Percentiles rank a stretch among this genome's conserved stretches.
These are phyloP conservation scores for Patella pellucida DNA, from an alignment of 2,888 invertebrate species.

Conservation along the genomic window DNA sequence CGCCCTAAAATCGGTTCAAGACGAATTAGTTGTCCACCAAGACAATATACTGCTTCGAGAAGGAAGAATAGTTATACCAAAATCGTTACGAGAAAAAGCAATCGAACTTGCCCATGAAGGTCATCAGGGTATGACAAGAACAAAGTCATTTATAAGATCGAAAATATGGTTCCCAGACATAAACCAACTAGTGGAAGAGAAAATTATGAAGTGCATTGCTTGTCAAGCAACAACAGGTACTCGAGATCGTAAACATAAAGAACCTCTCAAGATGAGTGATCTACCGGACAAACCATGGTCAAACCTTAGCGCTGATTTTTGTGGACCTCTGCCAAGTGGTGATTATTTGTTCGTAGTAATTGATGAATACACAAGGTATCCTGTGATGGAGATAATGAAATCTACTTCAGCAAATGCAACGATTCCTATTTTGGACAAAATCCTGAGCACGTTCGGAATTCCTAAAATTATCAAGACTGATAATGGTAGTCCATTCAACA, in stretches of 20 bases:
- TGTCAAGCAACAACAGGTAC: conserved; percentile 25
- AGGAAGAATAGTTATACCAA: conserved; percentile 36
- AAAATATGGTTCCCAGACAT: conserved; percentile 47
- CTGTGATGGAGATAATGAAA: conserved; percentile 12
- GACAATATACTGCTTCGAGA: conserved; percentile 30
- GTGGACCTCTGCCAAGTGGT: conserved; percentile 9
- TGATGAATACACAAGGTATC: conserved; percentile 14
- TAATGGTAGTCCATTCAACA: conserved; percentile 15
- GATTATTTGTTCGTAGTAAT: conserved; percentile 16
- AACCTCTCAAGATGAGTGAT: conserved; percentile 14
- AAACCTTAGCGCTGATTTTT: conserved; percentile 17
- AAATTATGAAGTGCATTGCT: conserved; percentile 22
- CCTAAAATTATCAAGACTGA: conserved; percentile 13
- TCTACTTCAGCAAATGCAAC: conserved; percentile 11
- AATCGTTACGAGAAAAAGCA: conserved; percentile 32
- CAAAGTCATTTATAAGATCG: conserved; percentile 40
- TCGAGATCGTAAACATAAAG: not conserved
- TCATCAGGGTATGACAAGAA: conserved; percentile 46
- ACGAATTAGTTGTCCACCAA: conserved; percentile 20
- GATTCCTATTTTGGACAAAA: conserved; percentile 17
- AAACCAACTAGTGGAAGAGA: conserved; percentile 18
- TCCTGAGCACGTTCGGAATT: not conserved
- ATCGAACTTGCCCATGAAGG: conserved; percentile 42
- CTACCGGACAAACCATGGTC: conserved; percentile 18
- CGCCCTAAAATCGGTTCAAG: conserved; percentile 24